Percentiles rank a stretch among this genome's conserved stretches.
Conservation (phyloP, 2,888 invertebrate genomes). For the Harpalus rufipes region DNA sequence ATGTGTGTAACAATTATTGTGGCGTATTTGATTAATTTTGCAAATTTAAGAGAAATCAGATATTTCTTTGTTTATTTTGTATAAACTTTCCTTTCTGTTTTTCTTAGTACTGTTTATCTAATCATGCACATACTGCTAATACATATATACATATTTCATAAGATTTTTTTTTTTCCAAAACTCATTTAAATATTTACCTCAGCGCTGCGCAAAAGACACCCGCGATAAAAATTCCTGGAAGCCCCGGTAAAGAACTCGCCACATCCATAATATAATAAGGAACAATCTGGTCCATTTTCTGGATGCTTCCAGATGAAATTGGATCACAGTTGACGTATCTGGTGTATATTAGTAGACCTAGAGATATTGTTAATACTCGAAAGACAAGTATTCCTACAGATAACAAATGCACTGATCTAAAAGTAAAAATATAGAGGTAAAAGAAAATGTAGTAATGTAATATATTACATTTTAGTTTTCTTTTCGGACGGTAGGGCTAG, state of each 20-base stretch:
- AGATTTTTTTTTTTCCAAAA: slow-evolving; percentile 3
- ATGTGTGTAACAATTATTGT: no score
- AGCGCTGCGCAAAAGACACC: slow-evolving; percentile 63
- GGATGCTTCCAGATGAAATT: slow-evolving; percentile 68
- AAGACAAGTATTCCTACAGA: slow-evolving; percentile 69
- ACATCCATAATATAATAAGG: slow-evolving; percentile 80
- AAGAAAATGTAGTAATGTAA: background rate
- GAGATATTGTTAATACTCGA: slow-evolving; percentile 70
- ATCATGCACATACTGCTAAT: no score
- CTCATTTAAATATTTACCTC: slow-evolving; percentile 18
- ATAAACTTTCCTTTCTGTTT: background rate
- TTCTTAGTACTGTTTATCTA: background rate
- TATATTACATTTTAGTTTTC: slow-evolving; percentile 77
- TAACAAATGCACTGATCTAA: slow-evolving; percentile 33
- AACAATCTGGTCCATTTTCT: slow-evolving; percentile 72
- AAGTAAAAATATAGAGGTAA: background rate
- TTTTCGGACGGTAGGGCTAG: slow-evolving; percentile 80
- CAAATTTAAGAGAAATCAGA: no score
- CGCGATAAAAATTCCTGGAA: slow-evolving; percentile 73
- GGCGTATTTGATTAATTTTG: no score
- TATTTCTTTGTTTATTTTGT: background rate
- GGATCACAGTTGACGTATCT: slow-evolving; percentile 73
- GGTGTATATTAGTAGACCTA: slow-evolving; percentile 73
- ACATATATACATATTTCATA: no score
- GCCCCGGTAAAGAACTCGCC: slow-evolving; percentile 76